Conservation (phyloP, 2,113 vertebrate genomes). For the Oryzias woworae region DNA sequence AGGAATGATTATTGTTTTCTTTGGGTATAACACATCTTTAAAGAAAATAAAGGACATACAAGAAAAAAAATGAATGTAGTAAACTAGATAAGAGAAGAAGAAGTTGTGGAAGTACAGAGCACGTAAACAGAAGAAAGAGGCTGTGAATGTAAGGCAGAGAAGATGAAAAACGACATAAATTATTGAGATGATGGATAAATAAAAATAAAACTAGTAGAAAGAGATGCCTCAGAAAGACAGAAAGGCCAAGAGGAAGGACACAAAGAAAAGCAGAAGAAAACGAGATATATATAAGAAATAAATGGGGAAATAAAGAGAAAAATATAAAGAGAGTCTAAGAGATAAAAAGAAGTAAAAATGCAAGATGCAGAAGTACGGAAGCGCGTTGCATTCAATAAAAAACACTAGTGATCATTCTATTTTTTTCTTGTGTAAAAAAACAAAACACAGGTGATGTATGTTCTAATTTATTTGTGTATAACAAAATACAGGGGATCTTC, state of each 20-base stretch:
- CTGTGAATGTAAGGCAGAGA: not conserved
- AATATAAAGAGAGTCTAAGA: not conserved
- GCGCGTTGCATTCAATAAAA: no score
- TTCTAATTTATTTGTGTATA: no score
- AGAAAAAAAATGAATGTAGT: not conserved
- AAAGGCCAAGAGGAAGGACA: not conserved
- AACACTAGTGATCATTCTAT: no score
- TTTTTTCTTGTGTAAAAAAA: no score
- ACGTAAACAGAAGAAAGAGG: not conserved
- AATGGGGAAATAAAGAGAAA: not conserved
- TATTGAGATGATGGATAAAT: not conserved
- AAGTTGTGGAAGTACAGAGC: not conserved
- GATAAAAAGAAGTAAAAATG: no score
- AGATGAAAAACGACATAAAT: not conserved
- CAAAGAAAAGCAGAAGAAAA: not conserved
- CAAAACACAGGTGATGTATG: no score
- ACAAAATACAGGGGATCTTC: no score
- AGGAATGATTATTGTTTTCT: slow-evolving; percentile 40
- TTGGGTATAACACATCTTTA: slow-evolving; percentile 16
- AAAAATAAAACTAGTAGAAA: not conserved
- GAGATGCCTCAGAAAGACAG: no score
- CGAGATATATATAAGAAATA: not conserved
- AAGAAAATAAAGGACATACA: slow-evolving; percentile 1
- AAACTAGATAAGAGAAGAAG: not conserved
- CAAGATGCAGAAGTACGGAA: no score